Evolutionary conservation across 2,888 invertebrate species (phyloP), one percentile per base, ranked within the genome.

Genomic region (Phragmatobia fuliginosa): DNA sequence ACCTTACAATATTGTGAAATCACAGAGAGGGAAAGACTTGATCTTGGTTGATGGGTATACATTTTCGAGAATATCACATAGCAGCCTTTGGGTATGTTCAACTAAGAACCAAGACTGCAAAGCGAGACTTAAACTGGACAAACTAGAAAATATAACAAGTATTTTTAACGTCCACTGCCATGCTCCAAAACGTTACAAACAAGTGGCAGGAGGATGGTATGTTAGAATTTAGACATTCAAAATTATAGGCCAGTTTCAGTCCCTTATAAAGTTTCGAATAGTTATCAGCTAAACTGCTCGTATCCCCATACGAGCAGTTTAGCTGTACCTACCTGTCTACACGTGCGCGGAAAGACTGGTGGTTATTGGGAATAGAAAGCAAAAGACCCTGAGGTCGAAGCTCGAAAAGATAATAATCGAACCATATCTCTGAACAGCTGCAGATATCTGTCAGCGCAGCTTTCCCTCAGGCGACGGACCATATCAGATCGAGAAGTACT

Each of bases 71-170:
- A 71, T 66, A 56, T 16, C 65, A 28, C 18, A 65, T 18, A 56
- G 65, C 21, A 65, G 36, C 33, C 36, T 56, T 0, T 87, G 83
- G 83, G 73, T 75, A 1, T 86, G 86, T 65, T 85, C 83, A 1
- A 79, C 68, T 3, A 68, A 65, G 49, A 71, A 71, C 21, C 16
- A n/a, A 1, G n/a, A 58, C 7, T 91, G 91, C 67, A 87, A 82
- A 68, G 87, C 88, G 14, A 86, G 79, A 28, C 75, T 90, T 8
- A 88, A 81, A 66, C 66, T 90, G 62, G 78, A 59, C 10, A 18
- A 65, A 2, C 7, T 21, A 14, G 70, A 70, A 18, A 25, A 11
- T 14, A 16, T 78, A 1, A 56, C 62, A 28, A 41, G 64, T 25
- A 62, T 72, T 1, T 32, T 68, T 41, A 61, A 59, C 11, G n/a